Evolutionary conservation across 2,797 vertebrate genomes (phyloP).

Genomic region (Danio tinwini): DNA sequence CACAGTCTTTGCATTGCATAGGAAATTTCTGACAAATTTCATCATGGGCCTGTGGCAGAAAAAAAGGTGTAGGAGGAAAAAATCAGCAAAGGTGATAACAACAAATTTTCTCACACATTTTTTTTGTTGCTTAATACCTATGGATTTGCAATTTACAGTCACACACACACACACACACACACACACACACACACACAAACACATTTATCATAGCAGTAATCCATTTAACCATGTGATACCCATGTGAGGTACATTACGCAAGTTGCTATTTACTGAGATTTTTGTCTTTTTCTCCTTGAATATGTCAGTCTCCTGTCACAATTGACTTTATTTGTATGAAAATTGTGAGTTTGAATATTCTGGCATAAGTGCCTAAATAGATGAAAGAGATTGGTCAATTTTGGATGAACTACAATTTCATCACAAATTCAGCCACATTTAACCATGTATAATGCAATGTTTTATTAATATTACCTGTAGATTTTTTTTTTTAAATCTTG

Average conservation of each 20-base stretch:
- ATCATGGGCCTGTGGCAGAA: conserved; percentile 84
- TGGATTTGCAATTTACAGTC: not conserved
- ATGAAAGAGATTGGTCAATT: not conserved
- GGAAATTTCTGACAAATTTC: conserved; percentile 91
- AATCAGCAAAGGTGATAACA: not conserved
- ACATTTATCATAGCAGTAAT: not conserved
- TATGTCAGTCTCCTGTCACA: not conserved
- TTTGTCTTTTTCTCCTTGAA: not conserved
- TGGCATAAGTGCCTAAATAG: not conserved
- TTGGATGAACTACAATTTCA: not conserved
- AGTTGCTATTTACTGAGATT: not conserved
- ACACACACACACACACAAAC: too few relatives aligned
- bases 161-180: too few relatives aligned
- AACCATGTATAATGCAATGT: not conserved
- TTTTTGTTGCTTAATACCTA: not conserved
- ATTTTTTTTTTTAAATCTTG: too few relatives aligned
- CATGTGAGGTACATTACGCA: not conserved
- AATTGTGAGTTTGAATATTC: not conserved
- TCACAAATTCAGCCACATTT: not conserved
- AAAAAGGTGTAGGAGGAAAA: accelerated
- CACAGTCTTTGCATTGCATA: conserved; percentile 91
- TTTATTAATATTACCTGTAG: not conserved
- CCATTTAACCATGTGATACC: not conserved
- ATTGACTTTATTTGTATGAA: not conserved
- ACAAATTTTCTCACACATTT: not conserved